These are phyloP conservation scores for Syngnathus scovelli DNA, from an alignment of 2,113 vertebrate species.

Conservation along the genomic window DNA sequence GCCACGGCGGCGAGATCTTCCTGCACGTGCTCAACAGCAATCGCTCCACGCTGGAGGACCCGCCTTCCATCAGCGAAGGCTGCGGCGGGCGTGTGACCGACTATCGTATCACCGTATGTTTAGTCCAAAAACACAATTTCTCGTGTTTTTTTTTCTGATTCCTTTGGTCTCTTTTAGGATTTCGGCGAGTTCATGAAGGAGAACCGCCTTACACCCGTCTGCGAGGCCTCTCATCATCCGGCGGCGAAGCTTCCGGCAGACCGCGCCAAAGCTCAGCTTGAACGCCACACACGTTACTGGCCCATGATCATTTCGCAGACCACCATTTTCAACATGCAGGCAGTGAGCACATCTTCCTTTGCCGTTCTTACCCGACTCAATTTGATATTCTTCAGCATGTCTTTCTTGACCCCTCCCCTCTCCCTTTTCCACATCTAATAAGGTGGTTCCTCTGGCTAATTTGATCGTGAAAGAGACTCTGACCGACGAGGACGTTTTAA, in stretches of 20 bases:
- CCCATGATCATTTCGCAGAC: slow-evolving; percentile 99
- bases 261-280: slow-evolving; percentile 90
- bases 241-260: slow-evolving; percentile 82
- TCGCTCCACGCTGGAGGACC: slow-evolving; percentile 93
- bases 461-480: slow-evolving; percentile 93
- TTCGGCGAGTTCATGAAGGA: slow-evolving; percentile 99
- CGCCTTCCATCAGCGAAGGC: slow-evolving; percentile 95
- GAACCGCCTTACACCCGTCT: slow-evolving; percentile 90
- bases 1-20: slow-evolving; percentile 96
- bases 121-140: not conserved
- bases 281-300: slow-evolving; percentile 96
- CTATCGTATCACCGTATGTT: slow-evolving; percentile 92
- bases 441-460: slow-evolving; percentile 96
- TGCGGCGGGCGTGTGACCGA: slow-evolving; percentile 96
- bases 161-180: slow-evolving; percentile 75
- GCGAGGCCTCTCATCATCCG: slow-evolving; percentile 79
- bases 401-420: not conserved
- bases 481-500: slow-evolving; percentile 92
- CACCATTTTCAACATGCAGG: slow-evolving; percentile 99
- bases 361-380: not conserved
- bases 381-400: not conserved
- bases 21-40: slow-evolving; percentile 93
- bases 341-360: slow-evolving; percentile 69
- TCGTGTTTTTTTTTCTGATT: not conserved
- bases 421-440: not conserved